Evolutionary conservation across 1,140 invertebrate species (phyloP), one percentile per base, ranked within the genome.

Genomic region (Tyrophagus putrescentiae): DNA sequence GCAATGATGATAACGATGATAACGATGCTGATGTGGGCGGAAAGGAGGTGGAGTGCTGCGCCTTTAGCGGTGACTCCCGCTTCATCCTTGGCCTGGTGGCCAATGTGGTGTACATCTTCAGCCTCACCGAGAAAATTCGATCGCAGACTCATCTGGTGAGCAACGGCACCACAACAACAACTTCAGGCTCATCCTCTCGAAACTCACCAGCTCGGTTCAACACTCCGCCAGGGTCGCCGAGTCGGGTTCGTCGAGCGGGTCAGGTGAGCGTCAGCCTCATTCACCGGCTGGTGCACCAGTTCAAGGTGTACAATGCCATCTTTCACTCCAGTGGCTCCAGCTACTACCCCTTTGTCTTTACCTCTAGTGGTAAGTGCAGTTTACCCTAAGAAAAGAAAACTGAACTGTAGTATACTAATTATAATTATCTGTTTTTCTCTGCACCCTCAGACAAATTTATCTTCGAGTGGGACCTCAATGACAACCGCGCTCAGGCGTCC

Each of bases 331-430:
- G 4, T 36, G 13, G 3, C 4, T 21, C 9, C 18, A n/a, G 31
- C 4, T 21, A 42, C 2, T 21, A 42, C 18, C 18, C 25, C 25
- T 3, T 23, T 13, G 27, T 54, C n/a, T 54, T 54, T 34, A 54
- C 52, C n/a, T 54, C 52, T 9, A 54, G 52, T 54, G 52, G 52
- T 54, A 54, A 21, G 52, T 54, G 4, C 9, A n/a, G n/a, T n/a
- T n/a, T n/a, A n/a, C n/a, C n/a, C n/a, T n/a, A n/a, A n/a, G n/a
- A n/a, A n/a, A n/a, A n/a, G 5, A 6, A 48, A 48, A 48, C 32
- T 2, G 45, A 33, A n/a, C 34, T 31, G 52, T 34, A 34, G 27
- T 52, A 16, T 52, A 27, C 3, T 54, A 54, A 31, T 54, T 32
- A 31, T 3, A n/a, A n/a, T 32, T 1, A 54, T 32, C 27, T 54